Conservation (phyloP, 2,888 invertebrate genomes). For the Pristionchus entomophagus region DNA sequence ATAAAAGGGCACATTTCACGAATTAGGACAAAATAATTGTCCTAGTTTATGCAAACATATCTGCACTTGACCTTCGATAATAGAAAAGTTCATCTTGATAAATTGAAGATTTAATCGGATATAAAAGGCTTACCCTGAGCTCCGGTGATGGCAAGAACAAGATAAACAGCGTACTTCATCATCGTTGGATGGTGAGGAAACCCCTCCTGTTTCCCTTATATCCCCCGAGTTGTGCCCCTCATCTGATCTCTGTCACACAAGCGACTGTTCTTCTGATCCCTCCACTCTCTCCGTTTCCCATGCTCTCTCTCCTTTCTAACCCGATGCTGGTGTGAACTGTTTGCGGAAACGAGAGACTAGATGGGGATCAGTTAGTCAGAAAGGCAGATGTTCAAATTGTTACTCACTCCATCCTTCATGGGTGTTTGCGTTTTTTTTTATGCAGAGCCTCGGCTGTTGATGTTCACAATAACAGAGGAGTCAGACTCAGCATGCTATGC, state of each 20-base stretch:
- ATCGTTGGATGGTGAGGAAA: not conserved
- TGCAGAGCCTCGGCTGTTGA: not conserved
- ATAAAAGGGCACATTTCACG: too few species aligned
- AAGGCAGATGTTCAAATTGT: not conserved
- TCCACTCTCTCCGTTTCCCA: not conserved
- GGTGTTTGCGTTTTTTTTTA: too few species aligned
- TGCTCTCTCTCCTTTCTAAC: not conserved
- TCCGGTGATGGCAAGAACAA: not conserved
- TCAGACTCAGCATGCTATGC: too few species aligned
- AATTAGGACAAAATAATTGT: too few species aligned
- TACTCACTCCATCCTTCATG: too few species aligned
- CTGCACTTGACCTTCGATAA: too few species aligned
- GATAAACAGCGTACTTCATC: not conserved
- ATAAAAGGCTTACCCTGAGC: not conserved
- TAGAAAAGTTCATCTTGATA: too few species aligned
- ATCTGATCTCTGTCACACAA: not conserved
- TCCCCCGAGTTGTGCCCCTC: not conserved
- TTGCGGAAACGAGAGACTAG: not conserved
- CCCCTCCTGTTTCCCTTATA: not conserved
- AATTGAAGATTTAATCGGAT: not conserved
- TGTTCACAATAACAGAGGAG: not conserved
- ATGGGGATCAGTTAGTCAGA: not conserved
- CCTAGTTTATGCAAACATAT: too few species aligned
- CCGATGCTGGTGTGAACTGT: not conserved
- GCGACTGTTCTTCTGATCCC: constrained; percentile 8